Base-by-base conservation (phyloP, 1,140 invertebrate genomes). In the Heterodera carotae region DNA sequence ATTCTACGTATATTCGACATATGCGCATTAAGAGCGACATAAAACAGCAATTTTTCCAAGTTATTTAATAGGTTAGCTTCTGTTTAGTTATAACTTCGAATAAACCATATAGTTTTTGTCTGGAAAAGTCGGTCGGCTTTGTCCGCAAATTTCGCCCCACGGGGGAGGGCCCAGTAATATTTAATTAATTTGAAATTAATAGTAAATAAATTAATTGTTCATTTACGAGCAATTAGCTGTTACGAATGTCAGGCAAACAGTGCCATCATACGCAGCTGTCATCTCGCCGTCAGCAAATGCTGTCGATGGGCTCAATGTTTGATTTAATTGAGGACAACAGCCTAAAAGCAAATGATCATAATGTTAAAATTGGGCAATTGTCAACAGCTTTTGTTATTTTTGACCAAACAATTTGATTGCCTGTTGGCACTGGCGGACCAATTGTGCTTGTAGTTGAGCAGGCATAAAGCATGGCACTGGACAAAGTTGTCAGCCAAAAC, bases 221-320 rank as follows among this genome's bases (percentile, higher is more conserved):
- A 73, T 27, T 60, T 48, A 75, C 72, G 75, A 76, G 75, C 75
- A 76, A 59, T 76, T 76, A 5, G 62, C 62, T 1, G 66, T 34
- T 31, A 76, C 75, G 25, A 12, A 34, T 56, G 59, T 33, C 39
- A 22, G 75, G 66, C 75, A 76, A 74, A 39, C 34, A 56, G 27
- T 48, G 70, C 66, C 56, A 36, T 76, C 70, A 76, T 76, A 76
- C 25, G n/a, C 66, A 69, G 76, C 76, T 31, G 71, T 76, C 60
- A 76, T 8, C 27, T n/a, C 34, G 4, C 75, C 75, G 36, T 76
- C 75, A 22, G 75, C 64, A 25, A 76, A 76, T 68, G 64, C 34
- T 12, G 64, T 56, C 29, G 27, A 39, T 6, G 64, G 53, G 6
- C 27, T 34, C 48, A 76, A 36, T 39, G 75, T 76, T 33, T 76